Evolutionary conservation across 2,113 vertebrate genomes (phyloP).

Genomic region (Athene noctua): DNA sequence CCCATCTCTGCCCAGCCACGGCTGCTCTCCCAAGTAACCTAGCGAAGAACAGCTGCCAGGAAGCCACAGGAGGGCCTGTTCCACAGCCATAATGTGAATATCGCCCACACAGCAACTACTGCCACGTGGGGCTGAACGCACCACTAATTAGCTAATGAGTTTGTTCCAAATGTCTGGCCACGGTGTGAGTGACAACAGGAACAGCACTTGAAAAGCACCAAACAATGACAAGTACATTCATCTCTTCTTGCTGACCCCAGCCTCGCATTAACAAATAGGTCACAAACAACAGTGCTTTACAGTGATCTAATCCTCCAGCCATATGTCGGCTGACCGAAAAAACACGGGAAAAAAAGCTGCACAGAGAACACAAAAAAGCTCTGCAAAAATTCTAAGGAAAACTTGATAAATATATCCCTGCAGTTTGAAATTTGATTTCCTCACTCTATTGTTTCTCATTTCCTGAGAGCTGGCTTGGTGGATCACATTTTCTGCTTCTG

Average conservation of each 20-base stretch:
- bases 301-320: slow-evolving; percentile 57
- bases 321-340: slow-evolving; percentile 37
- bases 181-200: background rate
- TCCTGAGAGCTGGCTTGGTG: slow-evolving; percentile 50
- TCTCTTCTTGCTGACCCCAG: slow-evolving; percentile 25
- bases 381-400: slow-evolving; percentile 17
- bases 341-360: background rate
- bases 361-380: background rate
- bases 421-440: slow-evolving; percentile 55
- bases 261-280: slow-evolving; percentile 49
- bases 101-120: background rate
- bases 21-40: background rate
- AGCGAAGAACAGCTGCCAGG: background rate
- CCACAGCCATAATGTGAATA: background rate
- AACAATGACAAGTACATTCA: background rate
- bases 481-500: slow-evolving; percentile 56
- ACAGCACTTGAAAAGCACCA: background rate
- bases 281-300: slow-evolving; percentile 34
- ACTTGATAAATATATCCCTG: slow-evolving; percentile 39
- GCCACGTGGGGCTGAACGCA: slow-evolving; percentile 32
- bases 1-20: background rate
- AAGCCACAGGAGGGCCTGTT: slow-evolving; percentile 9
- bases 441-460: slow-evolving; percentile 59
- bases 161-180: slow-evolving; percentile 40
- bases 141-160: slow-evolving; percentile 61